phyloP scores from a whole-genome alignment of 2,888 invertebrate species.

The Thecophora atra region DNA sequence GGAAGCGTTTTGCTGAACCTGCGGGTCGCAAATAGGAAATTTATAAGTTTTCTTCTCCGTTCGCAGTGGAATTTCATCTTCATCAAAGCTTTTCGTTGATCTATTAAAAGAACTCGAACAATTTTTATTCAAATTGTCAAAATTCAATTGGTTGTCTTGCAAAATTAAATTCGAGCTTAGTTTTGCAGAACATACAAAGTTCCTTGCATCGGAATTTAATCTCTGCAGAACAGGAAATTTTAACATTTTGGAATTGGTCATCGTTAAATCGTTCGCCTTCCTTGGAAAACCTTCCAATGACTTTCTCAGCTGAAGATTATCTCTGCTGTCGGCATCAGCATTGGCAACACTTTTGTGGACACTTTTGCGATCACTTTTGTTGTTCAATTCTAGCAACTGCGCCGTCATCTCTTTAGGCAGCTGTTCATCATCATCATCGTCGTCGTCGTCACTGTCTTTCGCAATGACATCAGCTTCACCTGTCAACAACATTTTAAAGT shows the following conservation, averaged over 20 bases:
- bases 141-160: too few relatives aligned
- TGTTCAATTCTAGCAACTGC: slow-evolving; percentile 18
- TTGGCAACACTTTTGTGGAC: slow-evolving; percentile 27
- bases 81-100: not conserved
- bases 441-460: slow-evolving; percentile 35
- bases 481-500: slow-evolving; percentile 24
- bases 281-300: not conserved
- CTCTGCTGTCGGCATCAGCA: not conserved
- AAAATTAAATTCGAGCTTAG: too few relatives aligned
- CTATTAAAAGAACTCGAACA: not conserved
- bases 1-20: too few relatives aligned
- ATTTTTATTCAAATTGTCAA: not conserved
- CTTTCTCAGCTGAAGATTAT: not conserved
- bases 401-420: slow-evolving; percentile 3
- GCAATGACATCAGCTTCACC: slow-evolving; percentile 38
- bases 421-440: slow-evolving; percentile 40
- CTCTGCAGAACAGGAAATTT: not conserved
- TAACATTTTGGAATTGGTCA: not conserved
- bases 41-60: too few relatives aligned
- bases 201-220: not conserved
- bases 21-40: too few relatives aligned
- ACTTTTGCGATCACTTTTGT: slow-evolving; percentile 1
- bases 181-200: too few relatives aligned
- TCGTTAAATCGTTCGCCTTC: not conserved
- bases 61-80: too few relatives aligned